A percentile compares a stretch with the other conserved stretches of the same genome.
Evolutionary conservation across 2,113 vertebrate species (phyloP).

Genomic region (Xenopus borealis): DNA sequence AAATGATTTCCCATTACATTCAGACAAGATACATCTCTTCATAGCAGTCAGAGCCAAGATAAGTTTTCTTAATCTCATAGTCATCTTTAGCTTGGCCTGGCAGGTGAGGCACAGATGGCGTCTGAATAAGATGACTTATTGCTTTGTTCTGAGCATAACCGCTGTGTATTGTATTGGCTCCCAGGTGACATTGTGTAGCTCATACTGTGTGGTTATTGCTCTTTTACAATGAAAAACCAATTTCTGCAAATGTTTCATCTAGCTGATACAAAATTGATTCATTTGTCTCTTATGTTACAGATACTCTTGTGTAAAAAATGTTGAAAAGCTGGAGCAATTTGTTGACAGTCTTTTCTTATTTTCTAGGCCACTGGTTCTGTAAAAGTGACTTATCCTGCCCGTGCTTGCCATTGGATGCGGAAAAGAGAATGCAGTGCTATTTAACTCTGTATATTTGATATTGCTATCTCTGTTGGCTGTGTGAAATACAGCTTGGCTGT

Average conservation of each 20-base stretch:
- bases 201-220: not conserved
- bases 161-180: not conserved
- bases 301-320: not conserved
- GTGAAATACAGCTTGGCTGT: not conserved
- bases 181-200: not conserved
- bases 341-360: not conserved
- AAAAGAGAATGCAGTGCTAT: not conserved
- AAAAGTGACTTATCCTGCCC: not conserved
- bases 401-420: not conserved
- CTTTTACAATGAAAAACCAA: not conserved
- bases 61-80: too few species aligned
- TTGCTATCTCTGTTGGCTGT: not conserved
- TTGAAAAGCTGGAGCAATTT: not conserved
- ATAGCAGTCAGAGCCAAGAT: too few species aligned
- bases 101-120: too few species aligned
- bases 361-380: not conserved
- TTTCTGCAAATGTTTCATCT: not conserved
- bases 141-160: not conserved
- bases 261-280: not conserved
- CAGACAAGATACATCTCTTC: too few species aligned
- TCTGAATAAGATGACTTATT: not conserved
- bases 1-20: too few species aligned
- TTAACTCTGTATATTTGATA: not conserved
- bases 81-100: too few species aligned
- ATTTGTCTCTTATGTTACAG: not conserved